Percentiles rank a stretch among this genome's conserved stretches.
Evolutionary conservation across 2,797 vertebrate species (phyloP).

Genomic region (Mastacembelus armatus): DNA sequence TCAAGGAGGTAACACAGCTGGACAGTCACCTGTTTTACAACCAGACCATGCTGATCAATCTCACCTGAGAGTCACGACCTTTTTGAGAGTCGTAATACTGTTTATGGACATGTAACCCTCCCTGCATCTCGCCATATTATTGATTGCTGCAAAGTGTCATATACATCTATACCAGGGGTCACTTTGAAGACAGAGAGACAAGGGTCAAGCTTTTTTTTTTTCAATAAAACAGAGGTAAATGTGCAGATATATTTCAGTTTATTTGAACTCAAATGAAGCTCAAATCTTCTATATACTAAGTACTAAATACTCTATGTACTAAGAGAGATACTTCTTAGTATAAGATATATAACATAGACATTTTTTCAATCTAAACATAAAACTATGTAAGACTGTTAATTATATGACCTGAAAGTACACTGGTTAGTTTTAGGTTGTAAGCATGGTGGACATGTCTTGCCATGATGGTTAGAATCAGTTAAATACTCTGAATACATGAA

Average conservation of each 20-base stretch:
- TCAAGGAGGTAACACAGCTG: slow-evolving; percentile 37
- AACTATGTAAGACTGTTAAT: neutral
- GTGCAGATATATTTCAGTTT: neutral
- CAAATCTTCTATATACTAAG: too few species aligned
- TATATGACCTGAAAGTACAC: neutral
- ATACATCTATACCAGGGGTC: slow-evolving; percentile 21
- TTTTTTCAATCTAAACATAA: too few species aligned
- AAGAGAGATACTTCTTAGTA: neutral
- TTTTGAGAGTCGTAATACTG: slow-evolving; percentile 57
- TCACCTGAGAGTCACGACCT: slow-evolving; percentile 65
- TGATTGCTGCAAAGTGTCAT: slow-evolving; percentile 64
- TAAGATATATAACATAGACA: too few species aligned
- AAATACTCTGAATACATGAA: neutral
- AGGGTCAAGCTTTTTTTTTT: neutral
- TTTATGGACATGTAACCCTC: slow-evolving; percentile 40
- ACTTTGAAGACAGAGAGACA: slow-evolving; percentile 26
- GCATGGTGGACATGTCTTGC: neutral
- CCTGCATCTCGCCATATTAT: slow-evolving; percentile 47
- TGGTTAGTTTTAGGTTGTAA: neutral
- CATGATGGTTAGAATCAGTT: neutral
- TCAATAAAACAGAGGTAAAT: neutral
- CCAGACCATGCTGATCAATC: slow-evolving; percentile 56
- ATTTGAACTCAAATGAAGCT: neutral
- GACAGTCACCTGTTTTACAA: slow-evolving; percentile 61
- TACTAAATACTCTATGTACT: too few species aligned